Base-by-base conservation (phyloP, 2,113 vertebrate genomes). In the Syrmaticus mikado region DNA sequence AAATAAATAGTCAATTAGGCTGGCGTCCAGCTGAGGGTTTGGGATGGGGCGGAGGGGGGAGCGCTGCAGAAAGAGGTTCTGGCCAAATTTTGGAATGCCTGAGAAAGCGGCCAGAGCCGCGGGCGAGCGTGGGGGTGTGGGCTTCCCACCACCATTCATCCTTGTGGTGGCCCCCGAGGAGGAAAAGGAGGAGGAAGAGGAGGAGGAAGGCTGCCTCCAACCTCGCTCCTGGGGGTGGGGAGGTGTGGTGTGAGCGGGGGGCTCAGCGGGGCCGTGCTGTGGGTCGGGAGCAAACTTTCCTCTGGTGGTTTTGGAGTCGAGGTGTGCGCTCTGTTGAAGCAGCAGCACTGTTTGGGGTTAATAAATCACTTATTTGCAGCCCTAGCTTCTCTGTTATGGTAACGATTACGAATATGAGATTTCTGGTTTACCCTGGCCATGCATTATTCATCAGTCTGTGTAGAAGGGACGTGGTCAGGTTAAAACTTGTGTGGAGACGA, bases 1-100 rank as follows among this genome's bases (percentile, higher is more conserved):
- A 98, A 98, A 97, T 96, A 97, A 97, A 98, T 97, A 94, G 75
- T 80, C 97, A 97, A 97, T 98, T 98, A 97, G 98, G 98, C 97
- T 92, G 84, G 64, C 52, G 3, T 96, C 98, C 98, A 98, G 92
- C 77, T 53, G 1, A 85, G 96, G 66, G 13, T 32, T 57, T 6
- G 17, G 55, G 30, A 17, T 28, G 58, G 52, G 88, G 92, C 5
- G 52, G 50, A 52, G 68, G 46, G 73, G 15, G 45, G 67, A 7
- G 89, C 92, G 96, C 96, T 81, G 92, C 66, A 38, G 53, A 61
- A 66, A 48, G 82, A 68, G 83, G 65, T 91, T 94, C 53, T 2
- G 30, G 93, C 94, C 97, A 87, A 89, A 95, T 95, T 92, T 96
- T 96, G 95, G 94, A 97, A 97, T 96, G 97, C 93, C 83, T 97